Conservation (phyloP, 2,113 vertebrate species). For the Myiozetetes cayanensis region DNA sequence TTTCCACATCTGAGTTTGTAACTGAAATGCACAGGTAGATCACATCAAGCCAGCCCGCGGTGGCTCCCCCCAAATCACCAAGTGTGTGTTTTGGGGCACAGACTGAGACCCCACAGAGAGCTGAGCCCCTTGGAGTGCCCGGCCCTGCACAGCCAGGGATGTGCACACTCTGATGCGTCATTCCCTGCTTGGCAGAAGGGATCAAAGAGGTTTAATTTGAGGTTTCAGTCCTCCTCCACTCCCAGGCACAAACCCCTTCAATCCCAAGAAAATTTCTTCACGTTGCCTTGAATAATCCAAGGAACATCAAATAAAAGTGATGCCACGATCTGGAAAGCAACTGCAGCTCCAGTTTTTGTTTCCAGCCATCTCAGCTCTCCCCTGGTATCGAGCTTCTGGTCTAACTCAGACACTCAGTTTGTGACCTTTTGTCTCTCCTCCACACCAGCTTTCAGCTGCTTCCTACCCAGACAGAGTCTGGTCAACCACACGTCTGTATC, state of each 20-base stretch:
- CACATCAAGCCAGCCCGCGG: neutral
- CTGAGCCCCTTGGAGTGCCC: rapidly evolving
- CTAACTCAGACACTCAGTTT: neutral
- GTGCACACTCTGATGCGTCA: rapidly evolving
- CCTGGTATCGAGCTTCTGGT: neutral
- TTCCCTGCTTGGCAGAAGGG: neutral
- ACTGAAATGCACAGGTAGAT: rapidly evolving
- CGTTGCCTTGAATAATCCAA: neutral
- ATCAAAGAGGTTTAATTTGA: neutral
- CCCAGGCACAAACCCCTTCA: neutral
- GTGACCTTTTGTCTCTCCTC: neutral
- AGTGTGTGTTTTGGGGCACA: neutral
- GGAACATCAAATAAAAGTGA: neutral
- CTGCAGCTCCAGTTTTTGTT: neutral
- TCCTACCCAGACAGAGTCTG: neutral
- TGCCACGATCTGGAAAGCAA: neutral
- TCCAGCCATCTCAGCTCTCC: neutral
- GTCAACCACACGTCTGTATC: neutral
- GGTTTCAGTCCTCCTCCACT: neutral
- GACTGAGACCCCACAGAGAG: rapidly evolving
- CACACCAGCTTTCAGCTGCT: neutral
- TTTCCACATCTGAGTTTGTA: neutral
- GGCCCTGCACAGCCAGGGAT: rapidly evolving
- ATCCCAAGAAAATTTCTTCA: neutral
- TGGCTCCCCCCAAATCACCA: neutral